phyloP scores from a whole-genome alignment of 2,797 vertebrate species.

The Anguilla pacifica region DNA sequence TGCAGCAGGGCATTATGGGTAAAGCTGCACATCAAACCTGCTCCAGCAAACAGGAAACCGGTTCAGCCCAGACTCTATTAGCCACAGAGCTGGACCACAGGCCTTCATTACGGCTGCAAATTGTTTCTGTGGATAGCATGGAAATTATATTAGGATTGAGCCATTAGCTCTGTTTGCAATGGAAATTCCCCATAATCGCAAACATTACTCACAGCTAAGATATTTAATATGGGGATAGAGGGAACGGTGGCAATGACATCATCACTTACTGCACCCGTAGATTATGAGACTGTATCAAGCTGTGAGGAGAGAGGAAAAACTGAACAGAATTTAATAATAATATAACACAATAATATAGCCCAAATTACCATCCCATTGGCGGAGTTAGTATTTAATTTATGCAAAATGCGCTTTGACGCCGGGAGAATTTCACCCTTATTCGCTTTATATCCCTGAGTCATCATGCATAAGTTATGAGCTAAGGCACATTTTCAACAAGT shows the following conservation, averaged over 20 bases:
- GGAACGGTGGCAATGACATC: neutral
- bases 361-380: slow-evolving; percentile 10
- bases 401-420: neutral
- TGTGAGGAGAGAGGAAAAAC: neutral
- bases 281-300: neutral
- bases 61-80: neutral
- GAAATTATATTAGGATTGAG: neutral
- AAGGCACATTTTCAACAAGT: neutral
- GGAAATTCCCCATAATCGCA: neutral
- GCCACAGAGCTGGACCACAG: neutral
- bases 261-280: neutral
- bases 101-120: neutral
- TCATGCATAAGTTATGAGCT: slow-evolving; percentile 17
- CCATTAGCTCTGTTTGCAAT: slow-evolving; percentile 4
- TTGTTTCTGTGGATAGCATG: neutral
- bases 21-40: neutral
- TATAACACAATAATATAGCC: neutral
- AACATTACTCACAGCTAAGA: neutral
- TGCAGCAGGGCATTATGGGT: neutral
- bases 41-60: neutral
- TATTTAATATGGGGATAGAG: neutral
- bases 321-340: neutral
- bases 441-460: slow-evolving; percentile 3
- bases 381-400: slow-evolving; percentile 22
- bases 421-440: no score